Evolutionary conservation across 1,140 invertebrate genomes (phyloP).

Genomic region (Tetragonula clypearis): DNA sequence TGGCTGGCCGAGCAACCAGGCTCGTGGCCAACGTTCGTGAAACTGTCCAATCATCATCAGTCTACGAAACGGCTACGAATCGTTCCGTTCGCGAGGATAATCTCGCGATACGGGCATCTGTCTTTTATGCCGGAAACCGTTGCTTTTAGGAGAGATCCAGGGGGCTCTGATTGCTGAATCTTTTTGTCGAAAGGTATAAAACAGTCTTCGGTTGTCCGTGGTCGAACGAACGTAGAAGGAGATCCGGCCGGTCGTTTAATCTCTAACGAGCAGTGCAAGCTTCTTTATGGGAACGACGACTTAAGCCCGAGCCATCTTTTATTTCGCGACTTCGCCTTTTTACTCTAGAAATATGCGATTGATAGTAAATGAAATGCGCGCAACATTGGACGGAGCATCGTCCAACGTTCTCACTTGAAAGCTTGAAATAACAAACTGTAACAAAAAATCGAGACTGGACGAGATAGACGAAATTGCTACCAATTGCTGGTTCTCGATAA

Average conservation of each 20-base stretch:
- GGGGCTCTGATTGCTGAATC: background rate
- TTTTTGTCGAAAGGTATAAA: background rate
- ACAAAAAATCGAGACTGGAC: background rate
- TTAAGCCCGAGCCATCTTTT: background rate
- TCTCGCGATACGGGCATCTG: conserved; percentile 24
- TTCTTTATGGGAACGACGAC: background rate
- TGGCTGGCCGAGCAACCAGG: conserved; percentile 19
- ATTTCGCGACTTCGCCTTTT: background rate
- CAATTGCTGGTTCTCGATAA: background rate
- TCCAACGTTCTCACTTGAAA: background rate
- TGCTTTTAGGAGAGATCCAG: conserved; percentile 15
- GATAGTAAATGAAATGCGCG: background rate
- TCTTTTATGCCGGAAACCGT: conserved; percentile 28
- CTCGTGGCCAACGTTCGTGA: conserved; percentile 58
- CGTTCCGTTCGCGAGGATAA: conserved; percentile 24
- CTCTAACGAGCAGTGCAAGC: background rate
- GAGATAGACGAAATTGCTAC: background rate
- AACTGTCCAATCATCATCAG: conserved; percentile 74
- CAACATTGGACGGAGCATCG: background rate
- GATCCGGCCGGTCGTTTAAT: background rate
- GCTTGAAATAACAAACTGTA: background rate
- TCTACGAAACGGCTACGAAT: conserved; percentile 26
- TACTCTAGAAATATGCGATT: background rate
- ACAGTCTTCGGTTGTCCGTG: background rate
- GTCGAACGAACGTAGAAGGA: background rate